phyloP scores from a whole-genome alignment of 2,888 invertebrate genomes.

The Carabus problematicus region DNA sequence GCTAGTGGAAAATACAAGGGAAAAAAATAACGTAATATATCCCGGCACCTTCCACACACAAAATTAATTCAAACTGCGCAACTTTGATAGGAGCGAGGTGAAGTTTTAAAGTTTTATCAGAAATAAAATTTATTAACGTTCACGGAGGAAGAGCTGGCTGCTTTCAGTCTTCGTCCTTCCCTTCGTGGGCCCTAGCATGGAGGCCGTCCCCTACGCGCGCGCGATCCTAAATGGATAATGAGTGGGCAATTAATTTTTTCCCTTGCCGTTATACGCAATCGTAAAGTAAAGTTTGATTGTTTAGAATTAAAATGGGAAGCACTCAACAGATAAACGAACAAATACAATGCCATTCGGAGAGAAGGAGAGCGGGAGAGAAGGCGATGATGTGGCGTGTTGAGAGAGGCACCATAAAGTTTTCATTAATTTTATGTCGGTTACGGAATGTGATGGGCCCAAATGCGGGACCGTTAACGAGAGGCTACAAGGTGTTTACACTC shows the following conservation, averaged over 20 bases:
- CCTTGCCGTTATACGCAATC: conserved; percentile 23
- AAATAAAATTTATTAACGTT: conserved; percentile 41
- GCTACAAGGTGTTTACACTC: too few species aligned
- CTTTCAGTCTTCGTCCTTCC: too few species aligned
- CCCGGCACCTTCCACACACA: conserved; percentile 36
- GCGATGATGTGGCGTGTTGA: too few species aligned
- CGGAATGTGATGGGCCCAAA: too few species aligned
- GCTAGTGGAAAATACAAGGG: conserved; percentile 24
- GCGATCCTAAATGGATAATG: conserved; percentile 32
- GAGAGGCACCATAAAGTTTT: conserved; percentile 30
- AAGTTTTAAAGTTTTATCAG: conserved; percentile 36
- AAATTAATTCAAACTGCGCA: conserved; percentile 40
- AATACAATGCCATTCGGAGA: too few species aligned
- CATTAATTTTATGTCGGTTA: conserved; percentile 33
- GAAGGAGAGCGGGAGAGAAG: too few species aligned
- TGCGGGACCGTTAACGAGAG: too few species aligned
- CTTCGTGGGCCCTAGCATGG: too few species aligned
- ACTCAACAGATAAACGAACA: too few species aligned
- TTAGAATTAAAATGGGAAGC: conserved; percentile 31
- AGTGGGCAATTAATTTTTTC: conserved; percentile 38
- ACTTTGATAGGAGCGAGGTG: conserved; percentile 28
- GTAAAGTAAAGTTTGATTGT: conserved; percentile 38
- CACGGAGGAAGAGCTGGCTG: conserved; percentile 9
- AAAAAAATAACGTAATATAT: conserved; percentile 36
- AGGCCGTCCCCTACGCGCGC: too few species aligned